A percentile compares a stretch with the other conserved stretches of the same genome.
Conservation (phyloP, 2,888 invertebrate species). For the Spialia ferax region DNA sequence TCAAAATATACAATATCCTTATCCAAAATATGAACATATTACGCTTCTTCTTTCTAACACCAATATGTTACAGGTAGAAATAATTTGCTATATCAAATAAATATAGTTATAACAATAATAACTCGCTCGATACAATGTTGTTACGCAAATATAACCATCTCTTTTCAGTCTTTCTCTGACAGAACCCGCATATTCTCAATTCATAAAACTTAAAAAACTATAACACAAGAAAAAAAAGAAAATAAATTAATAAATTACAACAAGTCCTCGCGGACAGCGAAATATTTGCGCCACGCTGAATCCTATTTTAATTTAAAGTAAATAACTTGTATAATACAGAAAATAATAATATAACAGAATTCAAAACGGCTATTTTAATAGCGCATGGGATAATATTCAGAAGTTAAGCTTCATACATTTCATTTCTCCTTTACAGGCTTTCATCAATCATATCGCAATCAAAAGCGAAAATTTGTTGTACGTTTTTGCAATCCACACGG, state of each 20-base stretch:
- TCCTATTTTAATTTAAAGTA: background rate
- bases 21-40: background rate
- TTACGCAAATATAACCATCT: conserved; percentile 30
- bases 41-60: too few species aligned
- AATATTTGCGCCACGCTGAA: conserved; percentile 12
- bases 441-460: too few species aligned
- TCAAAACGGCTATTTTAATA: conserved; percentile 7
- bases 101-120: conserved; percentile 14
- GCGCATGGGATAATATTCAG: background rate
- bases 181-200: conserved; percentile 38
- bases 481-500: background rate
- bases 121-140: conserved; percentile 10
- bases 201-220: conserved; percentile 31
- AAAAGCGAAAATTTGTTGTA: too few species aligned
- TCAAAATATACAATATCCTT: too few species aligned
- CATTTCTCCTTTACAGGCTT: too few species aligned
- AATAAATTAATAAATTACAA: conserved; percentile 39
- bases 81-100: conserved; percentile 20
- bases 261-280: conserved; percentile 11
- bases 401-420: background rate
- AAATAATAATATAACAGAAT: background rate
- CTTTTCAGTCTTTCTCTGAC: conserved; percentile 36
- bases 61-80: conserved; percentile 14
- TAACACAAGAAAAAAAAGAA: conserved; percentile 12
- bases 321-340: background rate